A percentile compares a stretch with the other conserved stretches of the same genome.
Evolutionary conservation across 2,113 vertebrate genomes (phyloP).

Genomic region (Zosterops pallidus): DNA sequence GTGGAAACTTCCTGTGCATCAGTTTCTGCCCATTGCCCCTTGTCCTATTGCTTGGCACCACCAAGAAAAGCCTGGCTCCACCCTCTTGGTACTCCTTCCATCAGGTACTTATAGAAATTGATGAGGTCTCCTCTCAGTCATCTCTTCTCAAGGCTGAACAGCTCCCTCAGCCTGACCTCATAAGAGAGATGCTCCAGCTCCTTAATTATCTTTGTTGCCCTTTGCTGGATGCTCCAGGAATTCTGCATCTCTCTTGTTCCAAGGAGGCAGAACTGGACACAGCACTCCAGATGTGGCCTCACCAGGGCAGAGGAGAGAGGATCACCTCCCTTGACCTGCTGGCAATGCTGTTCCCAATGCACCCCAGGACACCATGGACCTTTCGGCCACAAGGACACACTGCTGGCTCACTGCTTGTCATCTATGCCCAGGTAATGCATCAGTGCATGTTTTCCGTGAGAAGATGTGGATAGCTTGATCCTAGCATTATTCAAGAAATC

Average conservation of each 20-base stretch:
- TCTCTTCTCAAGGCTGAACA: neutral
- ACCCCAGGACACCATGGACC: neutral
- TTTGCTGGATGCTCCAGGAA: neutral
- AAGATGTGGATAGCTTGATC: neutral
- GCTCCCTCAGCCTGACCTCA: neutral
- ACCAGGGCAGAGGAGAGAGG: neutral
- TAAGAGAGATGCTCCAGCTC: neutral
- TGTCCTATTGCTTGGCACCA: neutral
- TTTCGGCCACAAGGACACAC: neutral
- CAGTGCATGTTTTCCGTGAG: neutral
- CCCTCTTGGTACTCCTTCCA: neutral
- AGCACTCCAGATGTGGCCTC: neutral
- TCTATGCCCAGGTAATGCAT: neutral
- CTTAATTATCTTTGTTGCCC: neutral
- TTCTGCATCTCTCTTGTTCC: rapidly evolving
- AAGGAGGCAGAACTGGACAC: neutral
- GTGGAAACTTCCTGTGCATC: neutral
- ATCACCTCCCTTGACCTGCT: neutral
- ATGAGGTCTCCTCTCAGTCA: neutral
- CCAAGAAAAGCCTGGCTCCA: neutral
- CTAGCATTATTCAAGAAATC: neutral
- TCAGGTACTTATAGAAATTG: neutral
- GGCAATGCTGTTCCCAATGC: neutral
- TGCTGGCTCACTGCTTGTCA: neutral
- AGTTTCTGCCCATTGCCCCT: neutral